Percentiles rank a stretch among this genome's conserved stretches.
Conservation (phyloP, 2,797 vertebrate species). For the Antennarius maculatus region DNA sequence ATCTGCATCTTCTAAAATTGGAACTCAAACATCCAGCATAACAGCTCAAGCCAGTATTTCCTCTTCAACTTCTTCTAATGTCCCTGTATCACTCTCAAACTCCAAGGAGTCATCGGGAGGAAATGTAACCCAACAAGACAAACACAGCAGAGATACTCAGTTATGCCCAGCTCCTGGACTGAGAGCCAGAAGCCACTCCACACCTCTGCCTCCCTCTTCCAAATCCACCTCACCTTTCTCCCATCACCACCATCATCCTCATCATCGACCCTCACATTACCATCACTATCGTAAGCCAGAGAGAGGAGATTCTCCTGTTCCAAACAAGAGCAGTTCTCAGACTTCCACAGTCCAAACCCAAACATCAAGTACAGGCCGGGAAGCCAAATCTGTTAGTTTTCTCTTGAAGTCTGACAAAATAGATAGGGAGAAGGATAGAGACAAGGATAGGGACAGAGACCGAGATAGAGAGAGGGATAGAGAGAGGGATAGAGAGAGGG, state of each 20-base stretch:
- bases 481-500: constrained; percentile 40
- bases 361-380: constrained; percentile 79
- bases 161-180: constrained; percentile 80
- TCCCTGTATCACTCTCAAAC: constrained; percentile 70
- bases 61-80: constrained; percentile 76
- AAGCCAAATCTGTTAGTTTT: constrained; percentile 84
- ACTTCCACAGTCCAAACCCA: constrained; percentile 78
- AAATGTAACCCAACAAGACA: constrained; percentile 74
- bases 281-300: constrained; percentile 88
- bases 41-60: constrained; percentile 71
- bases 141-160: constrained; percentile 81
- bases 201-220: constrained; percentile 88
- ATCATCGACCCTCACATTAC: constrained; percentile 89
- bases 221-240: constrained; percentile 86
- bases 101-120: constrained; percentile 78
- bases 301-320: constrained; percentile 82
- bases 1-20: constrained; percentile 68
- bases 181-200: constrained; percentile 93
- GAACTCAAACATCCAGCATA: constrained; percentile 70
- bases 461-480: constrained; percentile 53
- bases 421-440: constrained; percentile 81
- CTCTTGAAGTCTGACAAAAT: constrained; percentile 82
- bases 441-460: constrained; percentile 73
- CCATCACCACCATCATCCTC: constrained; percentile 86
- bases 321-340: constrained; percentile 73